phyloP scores from a whole-genome alignment of 2,797 vertebrate genomes.

The Crax fasciolata region DNA sequence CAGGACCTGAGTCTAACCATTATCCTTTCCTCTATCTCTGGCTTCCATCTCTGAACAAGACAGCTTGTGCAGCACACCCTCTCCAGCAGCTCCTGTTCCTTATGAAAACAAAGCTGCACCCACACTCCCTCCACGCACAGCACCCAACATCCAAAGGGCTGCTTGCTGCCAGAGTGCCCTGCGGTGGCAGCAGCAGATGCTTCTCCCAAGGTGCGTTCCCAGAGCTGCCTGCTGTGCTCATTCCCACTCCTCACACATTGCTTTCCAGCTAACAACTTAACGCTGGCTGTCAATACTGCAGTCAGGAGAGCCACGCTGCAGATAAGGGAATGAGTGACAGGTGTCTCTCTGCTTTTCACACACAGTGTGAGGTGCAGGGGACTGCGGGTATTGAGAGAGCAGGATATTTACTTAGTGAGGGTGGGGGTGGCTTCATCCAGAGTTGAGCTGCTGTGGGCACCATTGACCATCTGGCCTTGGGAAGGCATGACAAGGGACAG shows the following conservation, averaged over 20 bases:
- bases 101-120: not conserved
- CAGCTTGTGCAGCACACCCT: not conserved
- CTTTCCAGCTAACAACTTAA: not conserved
- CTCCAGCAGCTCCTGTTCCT: not conserved
- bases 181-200: not conserved
- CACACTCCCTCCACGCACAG: not conserved
- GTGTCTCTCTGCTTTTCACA: slow-evolving; percentile 14
- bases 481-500: slow-evolving; percentile 98
- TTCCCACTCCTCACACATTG: not conserved
- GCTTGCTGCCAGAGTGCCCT: not conserved
- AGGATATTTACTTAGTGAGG: slow-evolving; percentile 84
- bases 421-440: slow-evolving; percentile 95
- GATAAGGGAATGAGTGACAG: slow-evolving; percentile 28
- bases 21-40: not conserved
- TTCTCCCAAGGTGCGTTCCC: not conserved
- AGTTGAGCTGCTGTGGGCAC: slow-evolving; percentile 93
- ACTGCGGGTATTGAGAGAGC: not conserved
- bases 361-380: not conserved
- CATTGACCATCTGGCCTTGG: slow-evolving; percentile 95
- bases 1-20: not conserved
- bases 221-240: not conserved
- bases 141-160: not conserved
- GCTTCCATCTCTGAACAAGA: not conserved
- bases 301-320: not conserved
- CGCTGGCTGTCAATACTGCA: slow-evolving; percentile 5